These are phyloP conservation scores for Tragulus kanchil DNA, from an alignment of 2,113 vertebrate species.

Conservation along the genomic window DNA sequence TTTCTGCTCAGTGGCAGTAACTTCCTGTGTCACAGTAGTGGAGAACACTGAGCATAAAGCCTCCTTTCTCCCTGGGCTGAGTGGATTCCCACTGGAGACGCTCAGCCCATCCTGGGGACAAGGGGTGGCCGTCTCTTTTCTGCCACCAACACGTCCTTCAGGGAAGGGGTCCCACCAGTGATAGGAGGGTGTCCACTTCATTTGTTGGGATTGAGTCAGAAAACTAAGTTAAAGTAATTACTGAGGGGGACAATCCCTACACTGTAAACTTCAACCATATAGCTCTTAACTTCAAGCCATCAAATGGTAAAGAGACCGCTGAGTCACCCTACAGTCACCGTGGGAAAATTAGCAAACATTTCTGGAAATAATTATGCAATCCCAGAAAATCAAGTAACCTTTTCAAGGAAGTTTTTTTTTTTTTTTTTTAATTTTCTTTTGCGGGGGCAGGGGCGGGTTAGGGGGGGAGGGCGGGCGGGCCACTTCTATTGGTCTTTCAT, in stretches of 20 bases:
- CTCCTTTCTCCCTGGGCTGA: background rate
- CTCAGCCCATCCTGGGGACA: background rate
- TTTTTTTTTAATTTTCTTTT: too few species aligned
- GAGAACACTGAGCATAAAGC: background rate
- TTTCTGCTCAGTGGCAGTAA: background rate
- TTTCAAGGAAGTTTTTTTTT: background rate
- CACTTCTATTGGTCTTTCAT: too few species aligned
- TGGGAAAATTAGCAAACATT: background rate
- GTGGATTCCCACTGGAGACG: background rate
- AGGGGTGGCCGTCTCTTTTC: background rate
- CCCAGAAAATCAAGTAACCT: background rate
- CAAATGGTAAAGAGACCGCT: background rate
- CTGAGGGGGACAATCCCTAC: background rate
- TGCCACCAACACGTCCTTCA: background rate
- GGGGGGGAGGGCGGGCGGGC: too few species aligned
- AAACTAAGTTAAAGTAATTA: background rate
- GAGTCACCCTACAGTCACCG: background rate
- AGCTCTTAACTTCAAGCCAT: background rate
- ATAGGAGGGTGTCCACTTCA: background rate
- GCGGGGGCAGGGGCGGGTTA: too few species aligned
- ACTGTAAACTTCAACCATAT: background rate
- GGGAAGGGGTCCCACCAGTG: background rate
- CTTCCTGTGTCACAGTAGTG: background rate
- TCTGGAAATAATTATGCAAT: conserved; percentile 29
- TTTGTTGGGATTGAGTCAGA: background rate